A percentile compares a stretch with the other conserved stretches of the same genome.
phyloP scores from a whole-genome alignment of 1,140 invertebrate species.

The Euwallacea similis region DNA sequence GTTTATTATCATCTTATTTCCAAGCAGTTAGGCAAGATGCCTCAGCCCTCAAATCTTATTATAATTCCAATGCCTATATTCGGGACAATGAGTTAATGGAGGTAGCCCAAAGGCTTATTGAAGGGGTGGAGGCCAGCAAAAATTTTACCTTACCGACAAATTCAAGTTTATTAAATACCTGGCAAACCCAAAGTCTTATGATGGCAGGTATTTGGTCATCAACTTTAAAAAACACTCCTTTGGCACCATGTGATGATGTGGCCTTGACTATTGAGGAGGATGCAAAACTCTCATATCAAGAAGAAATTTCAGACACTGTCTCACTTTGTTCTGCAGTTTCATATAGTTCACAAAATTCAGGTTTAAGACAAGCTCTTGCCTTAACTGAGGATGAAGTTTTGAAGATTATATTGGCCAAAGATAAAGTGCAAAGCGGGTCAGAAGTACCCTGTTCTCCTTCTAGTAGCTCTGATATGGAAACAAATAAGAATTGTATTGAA shows the following conservation, averaged over 20 bases:
- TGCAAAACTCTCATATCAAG: conserved; percentile 22
- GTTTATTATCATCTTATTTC: conserved; percentile 82
- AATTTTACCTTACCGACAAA: conserved; percentile 83
- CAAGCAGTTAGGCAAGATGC: conserved; percentile 72
- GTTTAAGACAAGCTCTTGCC: conserved; percentile 56
- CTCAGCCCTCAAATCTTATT: conserved; percentile 75
- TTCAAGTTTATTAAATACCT: conserved; percentile 85
- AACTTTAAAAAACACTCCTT: conserved; percentile 70
- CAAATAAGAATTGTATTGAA: conserved; percentile 39
- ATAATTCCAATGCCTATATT: conserved; percentile 75
- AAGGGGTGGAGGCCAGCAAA: conserved; percentile 75
- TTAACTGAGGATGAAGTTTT: conserved; percentile 67
- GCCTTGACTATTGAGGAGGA: conserved; percentile 45
- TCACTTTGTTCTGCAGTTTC: conserved; percentile 47
- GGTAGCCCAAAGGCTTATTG: conserved; percentile 72
- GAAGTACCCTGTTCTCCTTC: conserved; percentile 22
- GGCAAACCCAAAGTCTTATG: conserved; percentile 81
- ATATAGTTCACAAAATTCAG: conserved; percentile 54
- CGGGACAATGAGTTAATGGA: conserved; percentile 79
- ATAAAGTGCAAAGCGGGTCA: background rate
- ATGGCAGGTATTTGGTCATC: conserved; percentile 84
- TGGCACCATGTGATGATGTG: conserved; percentile 53
- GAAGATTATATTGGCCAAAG: conserved; percentile 64
- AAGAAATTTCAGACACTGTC: conserved; percentile 48
- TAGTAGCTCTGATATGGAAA: conserved; percentile 22